Percentiles rank a stretch among this genome's conserved stretches.
Conservation (phyloP, 2,797 vertebrate genomes). For the Apodemus agrarius region DNA sequence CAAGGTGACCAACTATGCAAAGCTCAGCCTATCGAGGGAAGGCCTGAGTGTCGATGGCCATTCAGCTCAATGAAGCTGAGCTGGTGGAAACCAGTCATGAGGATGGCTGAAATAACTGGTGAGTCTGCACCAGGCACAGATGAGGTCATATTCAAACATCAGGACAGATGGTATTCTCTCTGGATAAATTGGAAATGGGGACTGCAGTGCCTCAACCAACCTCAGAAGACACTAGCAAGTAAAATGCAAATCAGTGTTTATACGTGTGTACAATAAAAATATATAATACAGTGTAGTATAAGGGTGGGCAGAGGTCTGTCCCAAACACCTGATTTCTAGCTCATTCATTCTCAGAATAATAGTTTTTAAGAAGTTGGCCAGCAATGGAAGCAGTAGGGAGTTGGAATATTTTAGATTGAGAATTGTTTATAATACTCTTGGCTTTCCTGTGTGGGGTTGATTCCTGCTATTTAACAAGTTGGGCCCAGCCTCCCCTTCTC, state of each 20-base stretch:
- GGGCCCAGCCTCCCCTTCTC: not conserved
- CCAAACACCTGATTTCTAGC: slow-evolving; percentile 34
- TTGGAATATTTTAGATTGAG: slow-evolving; percentile 10
- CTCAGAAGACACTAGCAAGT: slow-evolving; percentile 30
- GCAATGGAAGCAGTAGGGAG: not conserved
- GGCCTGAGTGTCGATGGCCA: not conserved
- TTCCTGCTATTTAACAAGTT: slow-evolving; percentile 5
- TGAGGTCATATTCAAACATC: slow-evolving; percentile 49
- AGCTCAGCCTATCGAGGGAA: not conserved
- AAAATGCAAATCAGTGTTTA: slow-evolving; percentile 42
- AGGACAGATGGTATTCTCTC: slow-evolving; percentile 22
- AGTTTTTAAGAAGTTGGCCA: not conserved
- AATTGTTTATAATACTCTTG: slow-evolving; percentile 16
- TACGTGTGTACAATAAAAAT: slow-evolving; percentile 31
- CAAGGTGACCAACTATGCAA: not conserved
- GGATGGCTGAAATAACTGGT: slow-evolving; percentile 73
- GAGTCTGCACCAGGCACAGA: slow-evolving; percentile 54
- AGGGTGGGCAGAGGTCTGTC: not conserved
- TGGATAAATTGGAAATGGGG: not conserved
- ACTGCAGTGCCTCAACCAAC: not conserved
- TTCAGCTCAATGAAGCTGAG: not conserved
- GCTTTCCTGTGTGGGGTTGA: not conserved
- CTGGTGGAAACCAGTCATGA: slow-evolving; percentile 56
- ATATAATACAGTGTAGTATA: slow-evolving; percentile 37
- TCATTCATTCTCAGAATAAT: not conserved